Evolutionary conservation across 2,113 vertebrate species (phyloP), one percentile per base, ranked within the genome.

Genomic region (Sitta europaea): DNA sequence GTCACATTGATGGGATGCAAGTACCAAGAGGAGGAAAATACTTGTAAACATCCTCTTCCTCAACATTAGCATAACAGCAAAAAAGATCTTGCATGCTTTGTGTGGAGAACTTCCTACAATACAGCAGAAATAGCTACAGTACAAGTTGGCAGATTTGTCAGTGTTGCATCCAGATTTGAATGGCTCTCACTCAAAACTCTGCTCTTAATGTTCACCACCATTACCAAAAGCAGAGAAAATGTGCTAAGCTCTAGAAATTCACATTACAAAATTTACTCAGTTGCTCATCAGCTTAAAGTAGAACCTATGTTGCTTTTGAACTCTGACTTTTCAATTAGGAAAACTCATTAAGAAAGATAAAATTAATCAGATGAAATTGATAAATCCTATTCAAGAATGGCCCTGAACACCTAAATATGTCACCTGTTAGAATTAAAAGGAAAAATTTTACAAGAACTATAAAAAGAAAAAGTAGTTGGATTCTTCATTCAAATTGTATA

Each of bases 231-330:
- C 48, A 65, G 50, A 94, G 24, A n/a, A 68, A 59, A 81, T 35
- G 42, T 66, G 42, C 36, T 84, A 90, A 74, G 40, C n/a, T 96
- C 72, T 70, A 92, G 17, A 86, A 61, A 89, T 71, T 36, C 68
- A 14, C 22, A 38, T 80, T 84, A 96, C 89, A 48, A 58, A 72
- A 71, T 68, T 86, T 74, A 94, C 55, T 94, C 65, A 54, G 62
- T 19, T 85, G 50, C 92, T 95, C 76, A 86, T 91, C 80, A 93
- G 51, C 72, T 95, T 94, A 91, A 83, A 94, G 81, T 59, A 65
- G 85, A 92, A 96, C 82, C 84, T 72, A 55, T 33, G 47, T 14
- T 90, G 58, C 25, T 91, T 91, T 57, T 90, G 83, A 96, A 90
- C 78, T 88, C 9, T 54, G 80, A 82, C 71, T 91, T 72, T 86